Percentiles rank a stretch among this genome's conserved stretches.
Conservation (phyloP, 2,797 vertebrate species). For the Mionectes olivaceus region DNA sequence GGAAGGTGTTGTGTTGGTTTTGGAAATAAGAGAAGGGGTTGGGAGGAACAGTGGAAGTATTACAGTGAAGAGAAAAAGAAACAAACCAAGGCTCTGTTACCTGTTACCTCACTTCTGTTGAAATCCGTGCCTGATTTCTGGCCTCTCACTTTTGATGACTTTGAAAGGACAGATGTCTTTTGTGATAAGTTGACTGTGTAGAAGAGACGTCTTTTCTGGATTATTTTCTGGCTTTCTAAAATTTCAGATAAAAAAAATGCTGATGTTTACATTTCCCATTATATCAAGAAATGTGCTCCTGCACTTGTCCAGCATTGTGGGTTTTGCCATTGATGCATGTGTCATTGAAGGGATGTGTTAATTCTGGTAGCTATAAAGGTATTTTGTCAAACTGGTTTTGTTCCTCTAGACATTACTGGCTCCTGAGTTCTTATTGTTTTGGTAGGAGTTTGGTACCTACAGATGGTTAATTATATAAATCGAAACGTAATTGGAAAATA, state of each 20-base stretch:
- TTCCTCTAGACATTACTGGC: neutral
- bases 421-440: neutral
- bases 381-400: neutral
- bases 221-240: neutral
- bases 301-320: neutral
- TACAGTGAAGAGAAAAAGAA: neutral
- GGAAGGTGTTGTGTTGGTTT: neutral
- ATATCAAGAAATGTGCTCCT: neutral
- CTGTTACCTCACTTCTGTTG: neutral
- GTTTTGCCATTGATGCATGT: neutral
- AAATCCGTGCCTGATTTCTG: neutral
- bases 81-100: neutral
- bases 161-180: neutral
- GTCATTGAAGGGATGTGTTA: neutral
- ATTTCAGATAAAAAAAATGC: neutral
- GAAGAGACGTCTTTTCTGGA: neutral
- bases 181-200: neutral
- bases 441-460: neutral
- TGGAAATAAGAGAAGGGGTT: neutral
- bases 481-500: neutral
- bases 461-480: slow-evolving; percentile 12
- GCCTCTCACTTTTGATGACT: neutral
- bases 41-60: neutral
- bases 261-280: neutral
- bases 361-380: neutral